A percentile compares a stretch with the other conserved stretches of the same genome.
Conservation (phyloP, 2,888 invertebrate species). For the Nomada fabriciana region DNA sequence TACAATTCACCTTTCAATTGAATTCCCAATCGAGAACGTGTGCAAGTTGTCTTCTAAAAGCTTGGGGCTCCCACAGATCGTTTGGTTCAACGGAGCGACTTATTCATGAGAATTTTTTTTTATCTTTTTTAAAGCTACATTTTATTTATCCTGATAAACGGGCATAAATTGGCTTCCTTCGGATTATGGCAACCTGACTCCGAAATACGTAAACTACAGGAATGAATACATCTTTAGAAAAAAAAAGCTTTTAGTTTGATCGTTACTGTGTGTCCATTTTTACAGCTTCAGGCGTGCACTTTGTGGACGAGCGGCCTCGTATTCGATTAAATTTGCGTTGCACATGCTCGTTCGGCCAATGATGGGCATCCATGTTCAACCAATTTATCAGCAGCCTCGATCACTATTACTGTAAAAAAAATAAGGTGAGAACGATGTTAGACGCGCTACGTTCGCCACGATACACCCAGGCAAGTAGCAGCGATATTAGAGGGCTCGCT, state of each 20-base stretch:
- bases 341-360: background rate
- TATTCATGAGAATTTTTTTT: background rate
- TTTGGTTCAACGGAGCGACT: slow-evolving; percentile 19
- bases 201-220: too few species aligned
- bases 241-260: background rate
- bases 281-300: background rate
- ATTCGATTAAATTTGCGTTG: slow-evolving; percentile 6
- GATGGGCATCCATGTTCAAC: background rate
- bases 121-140: background rate
- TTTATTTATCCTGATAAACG: background rate
- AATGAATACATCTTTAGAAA: background rate
- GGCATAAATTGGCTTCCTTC: background rate
- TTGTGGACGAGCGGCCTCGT: background rate
- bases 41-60: slow-evolving; percentile 15
- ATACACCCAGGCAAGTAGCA: background rate
- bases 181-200: too few species aligned
- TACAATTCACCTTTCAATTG: slow-evolving; percentile 17
- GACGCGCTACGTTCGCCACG: background rate
- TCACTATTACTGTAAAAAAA: background rate
- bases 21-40: slow-evolving; percentile 28
- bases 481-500: slow-evolving; percentile 19
- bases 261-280: background rate
- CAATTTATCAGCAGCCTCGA: background rate
- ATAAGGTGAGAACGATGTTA: background rate
- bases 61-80: slow-evolving; percentile 23